Evolutionary conservation across 2,888 invertebrate genomes (phyloP).

Genomic region (Caenorhabditis becei): DNA sequence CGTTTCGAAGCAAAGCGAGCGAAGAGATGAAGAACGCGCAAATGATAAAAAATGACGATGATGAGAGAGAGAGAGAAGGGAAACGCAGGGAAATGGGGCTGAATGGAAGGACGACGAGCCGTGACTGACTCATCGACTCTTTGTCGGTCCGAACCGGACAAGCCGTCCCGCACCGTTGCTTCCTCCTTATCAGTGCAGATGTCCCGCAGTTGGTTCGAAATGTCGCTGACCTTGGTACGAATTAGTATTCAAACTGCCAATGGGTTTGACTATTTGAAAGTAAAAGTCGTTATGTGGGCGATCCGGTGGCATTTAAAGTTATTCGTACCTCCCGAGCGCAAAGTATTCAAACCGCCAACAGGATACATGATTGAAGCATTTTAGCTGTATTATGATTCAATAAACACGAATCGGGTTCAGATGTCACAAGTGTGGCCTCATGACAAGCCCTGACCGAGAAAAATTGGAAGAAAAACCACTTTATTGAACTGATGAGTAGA

Average conservation of each 20-base stretch:
- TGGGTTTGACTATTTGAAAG: neutral
- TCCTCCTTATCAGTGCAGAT: neutral
- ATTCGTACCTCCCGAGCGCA: no score
- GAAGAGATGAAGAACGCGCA: conserved; percentile 35
- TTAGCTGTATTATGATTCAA: no score
- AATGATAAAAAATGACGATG: conserved; percentile 33
- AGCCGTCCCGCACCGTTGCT: neutral
- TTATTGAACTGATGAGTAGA: no score
- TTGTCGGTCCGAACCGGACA: neutral
- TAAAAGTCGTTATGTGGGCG: neutral
- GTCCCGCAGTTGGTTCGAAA: no score
- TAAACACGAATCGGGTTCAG: no score
- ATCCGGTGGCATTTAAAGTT: no score
- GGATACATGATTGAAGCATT: no score
- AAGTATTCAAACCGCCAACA: no score
- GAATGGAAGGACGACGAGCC: conserved; percentile 1
- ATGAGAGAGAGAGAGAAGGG: conserved; percentile 5
- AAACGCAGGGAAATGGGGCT: conserved; percentile 7
- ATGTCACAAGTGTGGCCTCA: no score
- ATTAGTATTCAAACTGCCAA: conserved; percentile 9
- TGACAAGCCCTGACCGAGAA: no score
- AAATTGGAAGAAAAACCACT: no score
- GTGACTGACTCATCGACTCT: neutral
- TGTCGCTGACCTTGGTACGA: neutral
- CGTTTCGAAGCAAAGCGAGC: neutral